Conservation (phyloP, 2,113 vertebrate genomes). For the Gallinago media region DNA sequence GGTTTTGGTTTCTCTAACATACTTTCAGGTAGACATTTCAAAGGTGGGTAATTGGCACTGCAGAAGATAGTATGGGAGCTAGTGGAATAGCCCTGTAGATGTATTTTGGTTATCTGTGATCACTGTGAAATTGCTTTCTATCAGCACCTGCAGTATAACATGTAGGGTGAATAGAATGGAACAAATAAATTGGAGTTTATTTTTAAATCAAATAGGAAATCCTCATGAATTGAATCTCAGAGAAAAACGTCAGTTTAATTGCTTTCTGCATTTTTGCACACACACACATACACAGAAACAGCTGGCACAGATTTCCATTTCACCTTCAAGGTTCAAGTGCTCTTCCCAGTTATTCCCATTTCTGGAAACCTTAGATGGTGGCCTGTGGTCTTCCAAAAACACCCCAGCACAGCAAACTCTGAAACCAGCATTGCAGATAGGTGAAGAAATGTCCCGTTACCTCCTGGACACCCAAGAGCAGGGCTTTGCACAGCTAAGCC, state of each 20-base stretch:
- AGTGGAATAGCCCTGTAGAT: neutral
- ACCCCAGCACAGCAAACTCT: neutral
- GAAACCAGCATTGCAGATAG: neutral
- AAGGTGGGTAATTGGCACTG: neutral
- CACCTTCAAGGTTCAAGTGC: neutral
- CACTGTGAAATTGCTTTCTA: neutral
- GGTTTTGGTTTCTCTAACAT: neutral
- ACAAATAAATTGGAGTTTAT: slow-evolving; percentile 2
- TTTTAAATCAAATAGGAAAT: slow-evolving; percentile 1
- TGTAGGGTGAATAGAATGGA: neutral
- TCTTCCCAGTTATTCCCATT: neutral
- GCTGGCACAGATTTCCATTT: neutral
- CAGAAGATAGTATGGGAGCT: neutral
- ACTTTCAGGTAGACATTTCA: neutral
- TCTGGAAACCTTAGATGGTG: neutral
- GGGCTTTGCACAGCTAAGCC: neutral
- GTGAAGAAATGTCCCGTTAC: neutral
- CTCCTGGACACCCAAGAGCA: neutral
- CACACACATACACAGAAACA: neutral
- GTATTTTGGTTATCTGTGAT: neutral
- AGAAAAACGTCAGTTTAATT: slow-evolving; percentile 32
- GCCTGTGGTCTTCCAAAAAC: neutral
- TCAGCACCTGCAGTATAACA: neutral
- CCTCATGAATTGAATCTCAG: neutral
- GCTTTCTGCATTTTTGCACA: slow-evolving; percentile 15